Evolutionary conservation across 2,797 vertebrate genomes (phyloP).

Genomic region (Diceros bicornis): DNA sequence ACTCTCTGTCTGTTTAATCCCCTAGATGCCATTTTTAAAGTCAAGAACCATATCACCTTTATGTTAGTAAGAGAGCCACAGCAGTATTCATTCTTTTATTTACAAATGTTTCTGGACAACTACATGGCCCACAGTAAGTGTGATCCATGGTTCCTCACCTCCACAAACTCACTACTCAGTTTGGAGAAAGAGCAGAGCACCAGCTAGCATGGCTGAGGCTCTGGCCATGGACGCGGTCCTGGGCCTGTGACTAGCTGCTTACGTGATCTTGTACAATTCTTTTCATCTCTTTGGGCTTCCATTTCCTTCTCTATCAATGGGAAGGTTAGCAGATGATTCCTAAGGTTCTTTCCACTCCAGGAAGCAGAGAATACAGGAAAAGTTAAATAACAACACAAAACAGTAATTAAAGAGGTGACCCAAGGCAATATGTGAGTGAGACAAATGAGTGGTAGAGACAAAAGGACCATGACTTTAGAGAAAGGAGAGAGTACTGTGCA

Average conservation of each 20-base stretch:
- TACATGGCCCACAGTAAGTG: background rate
- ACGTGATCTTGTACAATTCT: background rate
- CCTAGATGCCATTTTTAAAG: background rate
- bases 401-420: background rate
- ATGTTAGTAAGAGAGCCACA: background rate
- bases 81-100: background rate
- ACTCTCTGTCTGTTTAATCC: background rate
- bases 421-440: background rate
- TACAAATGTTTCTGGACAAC: background rate
- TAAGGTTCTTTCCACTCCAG: background rate
- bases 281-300: background rate
- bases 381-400: background rate
- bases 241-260: background rate
- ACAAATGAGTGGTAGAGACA: background rate
- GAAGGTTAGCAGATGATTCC: background rate
- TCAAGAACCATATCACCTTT: background rate
- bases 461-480: background rate
- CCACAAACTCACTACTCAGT: background rate
- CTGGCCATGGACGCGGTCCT: background rate
- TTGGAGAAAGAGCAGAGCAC: background rate
- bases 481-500: background rate
- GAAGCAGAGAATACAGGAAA: background rate
- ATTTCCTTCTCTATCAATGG: background rate
- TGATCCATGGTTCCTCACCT: accelerated
- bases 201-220: background rate